Evolutionary conservation across 92 coral and sea anemone genomes (phyloP).

Genomic region (Epizoanthus rinbou): DNA sequence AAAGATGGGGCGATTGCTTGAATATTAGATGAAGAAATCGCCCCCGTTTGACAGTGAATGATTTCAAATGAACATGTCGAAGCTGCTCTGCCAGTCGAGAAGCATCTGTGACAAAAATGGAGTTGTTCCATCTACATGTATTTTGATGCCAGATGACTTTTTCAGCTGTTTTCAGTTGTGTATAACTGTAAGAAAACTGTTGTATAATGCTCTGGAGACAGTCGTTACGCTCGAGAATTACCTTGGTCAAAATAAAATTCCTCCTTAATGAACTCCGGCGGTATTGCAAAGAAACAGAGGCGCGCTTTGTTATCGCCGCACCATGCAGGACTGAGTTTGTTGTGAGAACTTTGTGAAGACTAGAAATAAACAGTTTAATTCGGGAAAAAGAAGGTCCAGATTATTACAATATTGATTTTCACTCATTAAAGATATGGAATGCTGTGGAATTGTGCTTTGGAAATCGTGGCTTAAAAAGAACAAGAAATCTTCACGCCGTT

Average conservation of each 20-base stretch:
- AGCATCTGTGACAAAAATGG: too few relatives aligned
- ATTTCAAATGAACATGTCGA: too few relatives aligned
- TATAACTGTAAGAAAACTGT: neutral
- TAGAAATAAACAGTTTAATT: neutral
- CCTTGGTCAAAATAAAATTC: constrained; percentile 1
- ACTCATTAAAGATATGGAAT: neutral
- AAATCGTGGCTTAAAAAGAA: neutral
- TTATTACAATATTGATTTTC: too few relatives aligned
- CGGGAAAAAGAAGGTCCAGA: too few relatives aligned
- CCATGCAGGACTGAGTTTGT: neutral
- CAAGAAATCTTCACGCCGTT: neutral
- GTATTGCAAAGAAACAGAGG: neutral
- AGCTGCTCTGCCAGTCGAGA: too few relatives aligned
- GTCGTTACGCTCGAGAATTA: neutral
- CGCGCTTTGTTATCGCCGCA: neutral
- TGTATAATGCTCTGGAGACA: neutral
- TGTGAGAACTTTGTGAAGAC: constrained; percentile 1
- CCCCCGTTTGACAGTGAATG: too few relatives aligned
- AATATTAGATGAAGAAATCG: too few relatives aligned
- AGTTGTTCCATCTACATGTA: too few relatives aligned
- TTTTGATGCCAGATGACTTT: too few relatives aligned
- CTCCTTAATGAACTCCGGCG: constrained; percentile 16
- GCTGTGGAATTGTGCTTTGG: neutral
- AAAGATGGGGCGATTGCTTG: too few relatives aligned
- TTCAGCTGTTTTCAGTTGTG: neutral